Evolutionary conservation across 2,113 vertebrate species (phyloP).

Genomic region (Gobiocypris rarus): DNA sequence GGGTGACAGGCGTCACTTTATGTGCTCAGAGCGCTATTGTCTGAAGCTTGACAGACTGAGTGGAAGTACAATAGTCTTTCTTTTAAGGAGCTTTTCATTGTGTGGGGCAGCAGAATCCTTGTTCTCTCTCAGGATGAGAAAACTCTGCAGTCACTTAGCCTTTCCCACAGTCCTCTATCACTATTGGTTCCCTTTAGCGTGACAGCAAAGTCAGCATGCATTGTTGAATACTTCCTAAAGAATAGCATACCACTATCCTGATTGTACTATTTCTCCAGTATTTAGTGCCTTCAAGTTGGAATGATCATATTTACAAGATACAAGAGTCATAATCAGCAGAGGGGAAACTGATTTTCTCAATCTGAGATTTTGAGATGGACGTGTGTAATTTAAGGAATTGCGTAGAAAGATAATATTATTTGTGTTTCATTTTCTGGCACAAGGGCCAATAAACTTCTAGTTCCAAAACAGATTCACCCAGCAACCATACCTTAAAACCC

Average conservation of each 20-base stretch:
- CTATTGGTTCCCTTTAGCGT: conserved; percentile 75
- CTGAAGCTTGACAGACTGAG: conserved; percentile 59
- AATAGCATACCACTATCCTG: background rate
- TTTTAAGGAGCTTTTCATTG: conserved; percentile 79
- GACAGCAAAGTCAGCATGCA: conserved; percentile 78
- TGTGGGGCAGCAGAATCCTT: conserved; percentile 83
- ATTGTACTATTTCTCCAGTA: background rate
- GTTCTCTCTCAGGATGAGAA: conserved; percentile 73
- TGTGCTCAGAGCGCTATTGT: conserved; percentile 81
- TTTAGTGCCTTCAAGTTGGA: too few species aligned
- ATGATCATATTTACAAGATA: too few species aligned
- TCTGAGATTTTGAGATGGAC: too few species aligned
- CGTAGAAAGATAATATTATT: too few species aligned
- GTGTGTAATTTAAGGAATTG: too few species aligned
- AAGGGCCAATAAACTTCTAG: too few species aligned
- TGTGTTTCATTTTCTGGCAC: too few species aligned
- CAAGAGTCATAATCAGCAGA: too few species aligned
- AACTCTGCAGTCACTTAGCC: conserved; percentile 79
- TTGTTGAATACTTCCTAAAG: conserved; percentile 21
- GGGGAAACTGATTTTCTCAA: too few species aligned
- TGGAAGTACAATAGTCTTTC: conserved; percentile 78
- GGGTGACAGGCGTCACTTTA: conserved; percentile 51
- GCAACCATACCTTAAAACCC: too few species aligned
- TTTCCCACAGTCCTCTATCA: conserved; percentile 82
- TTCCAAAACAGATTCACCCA: too few species aligned